Evolutionary conservation across 2,888 invertebrate species (phyloP), one percentile per base, ranked within the genome.

Genomic region (Apamea sordens): DNA sequence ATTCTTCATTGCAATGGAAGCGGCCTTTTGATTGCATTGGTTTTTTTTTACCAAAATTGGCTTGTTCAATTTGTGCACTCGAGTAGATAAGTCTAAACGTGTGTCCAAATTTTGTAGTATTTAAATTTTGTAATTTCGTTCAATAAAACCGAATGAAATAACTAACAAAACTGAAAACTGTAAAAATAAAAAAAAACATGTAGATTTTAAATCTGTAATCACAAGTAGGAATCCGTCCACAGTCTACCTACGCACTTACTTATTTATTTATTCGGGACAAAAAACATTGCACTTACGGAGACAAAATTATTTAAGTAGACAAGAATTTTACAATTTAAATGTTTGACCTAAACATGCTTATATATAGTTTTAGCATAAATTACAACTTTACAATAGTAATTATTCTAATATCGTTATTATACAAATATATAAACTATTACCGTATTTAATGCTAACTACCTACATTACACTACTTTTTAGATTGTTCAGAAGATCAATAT

Each of bases 131-230:
- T n/a, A 71, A 11, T n/a, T 63, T 63, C 36, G 7, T 59, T 0
- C 0, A 53, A 32, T 75, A 41, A 18, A 41, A 73, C 41, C 41
- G 24, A 44, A 44, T 13, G 3, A 13, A 56, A 10, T 36, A 21
- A 18, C 15, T 41, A 53, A n/a, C 0, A 24, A 15, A 82, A 24
- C 24, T 21, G 32, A 1, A 32, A 32, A n/a, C n/a, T n/a, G 8
- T 18, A 63, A 73, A n/a, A 85, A 82, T 65, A 81, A 86, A 79
- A 47, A 47, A 47, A 59, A 64, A 59, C 64, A 32, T 6, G 3
- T 77, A 88, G 81, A 86, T 89, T 89, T 82, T 61, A 65, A 89
- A 88, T 89, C 80, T 89, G 79, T 89, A 89, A 85, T 89, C 73
- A 84, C 77, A 70, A 80, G 72, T 75, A 83, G 64, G 71, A 76